Evolutionary conservation across 1,140 invertebrate species (phyloP), one percentile per base, ranked within the genome.

Genomic region (Euborellia annulipes): DNA sequence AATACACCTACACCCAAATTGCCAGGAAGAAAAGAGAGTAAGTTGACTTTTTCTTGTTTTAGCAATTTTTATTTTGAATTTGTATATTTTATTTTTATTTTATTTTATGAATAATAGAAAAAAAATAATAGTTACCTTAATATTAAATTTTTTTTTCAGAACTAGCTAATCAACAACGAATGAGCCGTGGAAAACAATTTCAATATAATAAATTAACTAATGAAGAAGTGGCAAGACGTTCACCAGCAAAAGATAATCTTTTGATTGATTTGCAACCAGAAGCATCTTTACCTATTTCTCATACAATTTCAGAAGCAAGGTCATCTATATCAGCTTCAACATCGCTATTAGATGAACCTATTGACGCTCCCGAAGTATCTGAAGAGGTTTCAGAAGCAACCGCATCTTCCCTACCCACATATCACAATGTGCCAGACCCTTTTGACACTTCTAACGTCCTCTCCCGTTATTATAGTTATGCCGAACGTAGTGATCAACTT

Each of bases 291-390:
- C 4, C 11, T 4, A 6, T 6, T 27, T 11, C 4, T 27, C 4
- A 27, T 6, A 27, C 23, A 4, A 11, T 4, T 6, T 27, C 23
- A 27, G 11, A 27, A 27, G 4, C 23, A 6, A 6, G 41, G 47
- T 16, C 44, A 27, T 27, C 23, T 27, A 6, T 42, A 48, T 16
- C 44, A 27, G 36, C 46, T 47, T 36, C 40, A 45, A 16, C 46
- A 45, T 83, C 79, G 32, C 69, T 86, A 48, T 61, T 85, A 0
- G 83, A 85, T 56, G 78, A 83, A 49, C 82, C 82, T 0, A 85
- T 85, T 36, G 79, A 85, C 56, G 69, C 74, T 36, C 71, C 72
- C 23, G 65, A 67, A 22, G 60, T 62, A 43, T 51, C 50, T 48
- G 54, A 55, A 4, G 23, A 44, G 18, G 9, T 16, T 23, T 44